Evolutionary conservation across 2,113 vertebrate species (phyloP), one percentile per base, ranked within the genome.

Genomic region (Aegypius monachus): DNA sequence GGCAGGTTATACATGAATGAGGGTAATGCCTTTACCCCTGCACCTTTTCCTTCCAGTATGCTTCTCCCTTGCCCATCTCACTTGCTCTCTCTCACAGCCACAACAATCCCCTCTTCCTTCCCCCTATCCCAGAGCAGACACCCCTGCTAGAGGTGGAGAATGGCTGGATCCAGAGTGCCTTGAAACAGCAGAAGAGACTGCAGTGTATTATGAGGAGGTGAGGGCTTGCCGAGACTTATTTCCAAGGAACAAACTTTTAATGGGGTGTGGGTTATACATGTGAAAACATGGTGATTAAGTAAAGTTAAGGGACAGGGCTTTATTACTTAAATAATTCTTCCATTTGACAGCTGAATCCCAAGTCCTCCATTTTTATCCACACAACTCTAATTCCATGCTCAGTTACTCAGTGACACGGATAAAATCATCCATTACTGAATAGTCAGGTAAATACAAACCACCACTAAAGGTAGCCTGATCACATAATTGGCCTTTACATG

Each of bases 401-500:
- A 80, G 68, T 63, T 67, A 42, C 52, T 22, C 56, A 52, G 45
- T 62, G 74, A 68, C 74, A 36, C 0, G 7, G 26, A 58, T 13
- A 67, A 81, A 81, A 50, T 23, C 18, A 53, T 29, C 81, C 53
- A 13, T 4, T 81, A 55, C 63, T 86, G 42, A 90, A 26, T 9
- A 80, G 29, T 6, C 92, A 86, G 59, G 36, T 73, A 75, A 91
- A 81, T 25, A 48, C 47, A 90, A 86, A 86, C 13, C 58, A 73
- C 40, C 27, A 22, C 53, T 10, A 36, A 81, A 43, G 12, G 34
- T 18, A 87, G 81, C 58, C 48, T 82, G 89, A 32, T 50, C 53
- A 38, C 0, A 0, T n/a, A 50, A 85, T 1, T 59, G 3, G 56
- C 47, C 31, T 78, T 56, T 59, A 38, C 20, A 34, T 15, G 16